These are phyloP conservation scores for Gyrodactylus bullatarudis DNA, from an alignment of 1,140 invertebrate species.

Conservation along the genomic window DNA sequence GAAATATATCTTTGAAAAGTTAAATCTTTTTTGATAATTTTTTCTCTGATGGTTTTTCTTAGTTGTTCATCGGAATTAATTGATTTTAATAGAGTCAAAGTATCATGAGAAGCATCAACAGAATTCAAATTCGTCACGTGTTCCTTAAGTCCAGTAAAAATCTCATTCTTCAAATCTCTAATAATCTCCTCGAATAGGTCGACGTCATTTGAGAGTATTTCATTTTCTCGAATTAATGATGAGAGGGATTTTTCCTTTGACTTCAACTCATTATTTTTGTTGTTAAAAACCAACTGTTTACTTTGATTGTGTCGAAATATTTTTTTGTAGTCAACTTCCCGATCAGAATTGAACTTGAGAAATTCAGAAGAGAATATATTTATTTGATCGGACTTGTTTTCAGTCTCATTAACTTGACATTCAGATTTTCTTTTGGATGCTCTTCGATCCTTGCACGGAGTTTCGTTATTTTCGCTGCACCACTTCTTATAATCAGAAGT, in stretches of 20 bases:
- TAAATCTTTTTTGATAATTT: too few relatives aligned
- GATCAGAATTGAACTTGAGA: not conserved
- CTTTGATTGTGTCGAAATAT: not conserved
- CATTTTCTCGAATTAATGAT: too few relatives aligned
- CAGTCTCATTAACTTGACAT: not conserved
- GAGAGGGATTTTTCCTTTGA: not conserved
- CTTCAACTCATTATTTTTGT: not conserved
- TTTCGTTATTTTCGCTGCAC: not conserved
- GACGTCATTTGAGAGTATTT: too few relatives aligned
- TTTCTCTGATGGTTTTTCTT: too few relatives aligned
- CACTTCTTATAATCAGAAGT: not conserved
- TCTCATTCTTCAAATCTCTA: too few relatives aligned
- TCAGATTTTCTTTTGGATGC: not conserved
- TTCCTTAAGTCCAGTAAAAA: too few relatives aligned
- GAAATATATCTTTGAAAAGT: too few relatives aligned
- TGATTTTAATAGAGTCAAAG: too few relatives aligned
- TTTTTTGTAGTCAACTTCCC: not conserved
- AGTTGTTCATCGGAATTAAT: too few relatives aligned
- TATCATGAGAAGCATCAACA: too few relatives aligned
- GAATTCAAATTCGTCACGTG: too few relatives aligned
- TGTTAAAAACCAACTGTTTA: not conserved
- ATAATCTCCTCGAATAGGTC: too few relatives aligned
- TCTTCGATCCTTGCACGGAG: not conserved
- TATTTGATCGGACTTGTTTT: not conserved
- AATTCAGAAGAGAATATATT: not conserved